Base-by-base conservation (phyloP, 2,113 vertebrate genomes). In the Poeciliopsis turrubarensis region DNA sequence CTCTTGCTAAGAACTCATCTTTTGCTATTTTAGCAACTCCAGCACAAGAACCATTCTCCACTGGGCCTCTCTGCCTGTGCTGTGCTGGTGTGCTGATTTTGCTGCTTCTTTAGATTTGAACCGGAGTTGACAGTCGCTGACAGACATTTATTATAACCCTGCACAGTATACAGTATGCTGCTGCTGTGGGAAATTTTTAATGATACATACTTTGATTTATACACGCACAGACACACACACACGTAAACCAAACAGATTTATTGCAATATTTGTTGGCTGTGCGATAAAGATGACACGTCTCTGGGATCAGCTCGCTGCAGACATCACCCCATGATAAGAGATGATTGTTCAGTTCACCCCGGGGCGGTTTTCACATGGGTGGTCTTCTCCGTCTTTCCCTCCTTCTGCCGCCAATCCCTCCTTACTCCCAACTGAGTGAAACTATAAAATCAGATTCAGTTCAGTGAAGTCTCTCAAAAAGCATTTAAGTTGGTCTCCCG, bases 41-140 rank as follows among this genome's bases (percentile, higher is more conserved):
- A 39, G 64, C 64, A 65, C 64, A 63, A 31, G 17, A 30, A 31
- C 22, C 29, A 8, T 63, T 63, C 61, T 63, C 30, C 7, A 22
- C 6, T 63, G 61, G 30, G 61, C 29, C 10, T 63, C 61, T 15
- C 34, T n/a, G 34, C 34, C 32, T 26, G 9, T 39, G 11, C 14
- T 14, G 64, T 39, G 32, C 12, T 37, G 64, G 19, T 30, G 27
- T 65, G 64, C 34, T 39, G 64, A 65, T 34, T 6, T 65, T 65
- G 64, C 64, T 65, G 32, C 64, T 37, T 39, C 64, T 39, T 65
- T 12, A 63, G 30, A 63, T 63, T 63, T 32, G 61, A 63, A 63
- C 25, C 3, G 3, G 29, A 32, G 61, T 13, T 31, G 61, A 31
- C 61, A 19, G 3, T 19, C 4, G 34, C 64, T 65, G 64, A 65